Evolutionary conservation across 2,888 invertebrate genomes (phyloP), one percentile per base, ranked within the genome.

Genomic region (Eupelmus urozonus): DNA sequence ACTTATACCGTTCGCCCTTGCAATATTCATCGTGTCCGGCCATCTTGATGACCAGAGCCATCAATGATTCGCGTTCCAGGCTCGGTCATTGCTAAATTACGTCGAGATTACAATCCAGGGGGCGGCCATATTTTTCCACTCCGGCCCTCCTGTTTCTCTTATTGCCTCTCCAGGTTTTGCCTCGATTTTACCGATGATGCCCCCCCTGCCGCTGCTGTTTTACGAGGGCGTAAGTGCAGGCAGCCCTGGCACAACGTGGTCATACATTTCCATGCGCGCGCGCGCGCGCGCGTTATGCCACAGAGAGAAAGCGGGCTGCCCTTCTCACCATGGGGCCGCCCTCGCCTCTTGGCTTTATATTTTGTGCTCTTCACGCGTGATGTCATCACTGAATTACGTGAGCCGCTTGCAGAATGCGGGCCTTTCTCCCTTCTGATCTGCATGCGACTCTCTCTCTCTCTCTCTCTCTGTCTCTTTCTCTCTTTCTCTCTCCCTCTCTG

Each of bases 331-430:
- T 80, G 34, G 9, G 83, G 82, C 81, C 82, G 83, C 82, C 83
- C 51, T 76, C 76, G 81, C 67, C 75, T n/a, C n/a, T 80, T 78
- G 80, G 86, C 87, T 88, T 89, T 88, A 88, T 88, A 88, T 89
- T 87, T 88, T 83, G 85, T 83, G 85, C 85, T 85, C 84, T 86
- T 88, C 86, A 88, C 85, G 88, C 89, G 89, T 89, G 89, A 89
- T 88, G 87, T 88, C 89, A 88, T 89, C 89, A 88, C 87, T 81
- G 86, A 83, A 87, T 87, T 89, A 89, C 89, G 89, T 89, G 89
- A 87, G 87, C 75, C 78, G 88, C 79, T 82, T 89, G 81, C 81
- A 65, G 70, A 85, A 85, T 84, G 67, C 79, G 74, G 69, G 76
- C 67, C 78, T 29, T 59, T 76, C 20, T 65, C 25, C 60, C 71